phyloP scores from a whole-genome alignment of 2,888 invertebrate genomes.

The Diarsia rubi region DNA sequence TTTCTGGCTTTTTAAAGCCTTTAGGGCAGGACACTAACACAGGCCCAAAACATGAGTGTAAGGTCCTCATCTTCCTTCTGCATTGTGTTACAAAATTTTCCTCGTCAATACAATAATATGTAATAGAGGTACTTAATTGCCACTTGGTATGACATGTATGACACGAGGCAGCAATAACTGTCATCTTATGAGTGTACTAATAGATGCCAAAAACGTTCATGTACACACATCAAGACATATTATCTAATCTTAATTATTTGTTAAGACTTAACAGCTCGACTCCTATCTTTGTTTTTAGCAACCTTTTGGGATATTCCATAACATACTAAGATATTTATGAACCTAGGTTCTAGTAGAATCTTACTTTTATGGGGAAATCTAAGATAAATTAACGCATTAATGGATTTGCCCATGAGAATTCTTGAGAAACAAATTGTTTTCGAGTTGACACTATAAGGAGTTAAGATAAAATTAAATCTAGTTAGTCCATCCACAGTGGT shows the following conservation, averaged over 20 bases:
- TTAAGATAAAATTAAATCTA: neutral
- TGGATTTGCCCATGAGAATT: neutral
- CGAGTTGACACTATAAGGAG: neutral
- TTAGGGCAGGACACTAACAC: neutral
- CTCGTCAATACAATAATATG: neutral
- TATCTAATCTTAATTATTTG: conserved; percentile 60
- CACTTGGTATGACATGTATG: neutral
- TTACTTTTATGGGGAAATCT: neutral
- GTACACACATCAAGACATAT: conserved; percentile 39
- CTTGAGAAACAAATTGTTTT: neutral
- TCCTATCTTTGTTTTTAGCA: conserved; percentile 48
- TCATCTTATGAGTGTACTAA: conserved; percentile 10
- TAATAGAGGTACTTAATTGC: neutral
- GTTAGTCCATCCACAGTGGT: neutral
- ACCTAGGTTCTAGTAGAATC: too few relatives aligned
- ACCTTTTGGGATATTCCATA: conserved; percentile 49
- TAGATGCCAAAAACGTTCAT: conserved; percentile 29
- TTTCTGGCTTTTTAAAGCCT: neutral
- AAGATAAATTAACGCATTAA: neutral
- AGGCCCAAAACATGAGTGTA: neutral
- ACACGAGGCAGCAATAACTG: neutral
- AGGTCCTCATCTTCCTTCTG: neutral
- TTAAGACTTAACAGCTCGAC: conserved; percentile 25
- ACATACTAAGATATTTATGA: neutral
- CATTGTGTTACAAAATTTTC: neutral